Base-by-base conservation (phyloP, 2,113 vertebrate genomes). In the Tetrao urogallus region DNA sequence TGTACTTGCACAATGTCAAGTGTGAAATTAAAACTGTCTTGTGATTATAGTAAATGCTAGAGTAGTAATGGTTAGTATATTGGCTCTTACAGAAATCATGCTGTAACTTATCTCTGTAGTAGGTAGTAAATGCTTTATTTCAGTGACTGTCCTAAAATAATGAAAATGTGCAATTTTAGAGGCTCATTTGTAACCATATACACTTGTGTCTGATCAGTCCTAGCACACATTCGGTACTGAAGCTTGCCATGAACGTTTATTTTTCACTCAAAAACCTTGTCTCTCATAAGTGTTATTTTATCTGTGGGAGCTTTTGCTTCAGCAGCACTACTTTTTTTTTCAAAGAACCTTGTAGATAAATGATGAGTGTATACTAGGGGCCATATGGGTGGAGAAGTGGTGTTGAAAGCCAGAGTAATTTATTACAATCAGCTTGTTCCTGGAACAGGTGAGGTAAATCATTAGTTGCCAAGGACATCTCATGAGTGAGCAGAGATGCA, bases 351-450 rank as follows among this genome's bases (percentile, higher is more conserved):
- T 92, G 82, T 48, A 71, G 87, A 74, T 94, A 90, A 95, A 82
- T 92, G 48, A 73, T 54, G 40, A 89, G 76, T 38, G 43, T 88
- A 64, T 83, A 58, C 43, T 71, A 75, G 80, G 76, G 89, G 67
- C 73, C 84, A 57, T 88, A 93, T 85, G 79, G 89, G 42, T 88
- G 32, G 28, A 76, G 61, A 67, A 92, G 47, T 60, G 34, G 30
- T 48, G 58, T 84, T 73, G 85, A 96, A 95, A 92, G 86, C 48
- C 82, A 76, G 48, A 70, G 66, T 80, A 61, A 92, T 95, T 96
- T 92, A 94, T 95, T 95, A 78, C 48, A 88, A 83, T 89, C 84
- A 64, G 43, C 95, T 94, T 95, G 87, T 92, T 91, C 66, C 73
- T 78, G 93, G 64, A 94, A 88, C 82, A 91, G 82, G 87, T 92